Evolutionary conservation across 2,797 vertebrate genomes (phyloP).

Genomic region (Squalus acanthias): DNA sequence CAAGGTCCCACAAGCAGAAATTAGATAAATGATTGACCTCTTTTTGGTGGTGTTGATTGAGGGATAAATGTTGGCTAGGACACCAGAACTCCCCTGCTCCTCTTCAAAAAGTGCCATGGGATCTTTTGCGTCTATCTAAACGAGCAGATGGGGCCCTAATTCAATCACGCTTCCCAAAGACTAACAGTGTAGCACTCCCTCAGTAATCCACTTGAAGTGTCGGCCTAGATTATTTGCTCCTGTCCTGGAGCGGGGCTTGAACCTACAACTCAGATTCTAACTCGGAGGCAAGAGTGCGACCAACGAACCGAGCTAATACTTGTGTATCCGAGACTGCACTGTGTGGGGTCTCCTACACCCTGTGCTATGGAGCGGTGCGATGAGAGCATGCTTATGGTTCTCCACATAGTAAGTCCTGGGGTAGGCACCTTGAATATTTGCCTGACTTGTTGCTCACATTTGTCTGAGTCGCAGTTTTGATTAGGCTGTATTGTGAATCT

Average conservation of each 20-base stretch:
- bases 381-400: no score
- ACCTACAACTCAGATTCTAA: not conserved
- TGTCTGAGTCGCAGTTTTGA: no score
- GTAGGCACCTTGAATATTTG: no score
- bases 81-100: not conserved
- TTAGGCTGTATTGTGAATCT: no score
- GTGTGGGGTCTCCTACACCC: not conserved
- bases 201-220: not conserved
- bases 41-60: not conserved
- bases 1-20: not conserved
- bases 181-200: not conserved
- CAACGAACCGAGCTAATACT: not conserved
- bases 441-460: no score
- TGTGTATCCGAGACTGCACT: not conserved
- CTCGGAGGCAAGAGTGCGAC: not conserved
- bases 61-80: not conserved
- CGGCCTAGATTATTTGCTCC: not conserved
- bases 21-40: not conserved
- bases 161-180: not conserved
- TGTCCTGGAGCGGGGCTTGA: not conserved
- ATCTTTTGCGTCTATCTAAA: not conserved
- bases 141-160: not conserved
- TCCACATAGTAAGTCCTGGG: no score
- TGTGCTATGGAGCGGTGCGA: not conserved
- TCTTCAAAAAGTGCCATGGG: not conserved